phyloP scores from a whole-genome alignment of 2,113 vertebrate species.

The Calypte anna region DNA sequence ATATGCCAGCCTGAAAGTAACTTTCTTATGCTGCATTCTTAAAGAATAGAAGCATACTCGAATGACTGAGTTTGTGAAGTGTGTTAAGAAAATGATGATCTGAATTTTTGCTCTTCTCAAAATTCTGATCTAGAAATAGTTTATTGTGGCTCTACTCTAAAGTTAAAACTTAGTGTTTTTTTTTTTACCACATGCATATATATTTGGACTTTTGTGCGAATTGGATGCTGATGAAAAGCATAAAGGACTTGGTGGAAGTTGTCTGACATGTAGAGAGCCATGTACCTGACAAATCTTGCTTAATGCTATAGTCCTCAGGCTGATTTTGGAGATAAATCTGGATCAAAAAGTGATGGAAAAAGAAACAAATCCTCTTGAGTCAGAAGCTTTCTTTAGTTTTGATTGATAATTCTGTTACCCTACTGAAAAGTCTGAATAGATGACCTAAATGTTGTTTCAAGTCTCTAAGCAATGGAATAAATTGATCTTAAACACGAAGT shows the following conservation, averaged over 20 bases:
- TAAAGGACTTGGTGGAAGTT: neutral
- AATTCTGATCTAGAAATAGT: neutral
- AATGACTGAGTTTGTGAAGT: neutral
- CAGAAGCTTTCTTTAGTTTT: neutral
- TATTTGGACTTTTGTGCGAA: neutral
- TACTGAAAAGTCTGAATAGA: neutral
- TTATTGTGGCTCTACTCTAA: neutral
- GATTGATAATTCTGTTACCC: neutral
- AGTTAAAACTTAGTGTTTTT: neutral
- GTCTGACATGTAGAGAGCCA: neutral
- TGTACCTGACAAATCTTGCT: neutral
- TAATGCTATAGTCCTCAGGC: neutral
- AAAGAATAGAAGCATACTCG: neutral
- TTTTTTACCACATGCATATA: rapidly evolving
- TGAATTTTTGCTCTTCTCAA: neutral
- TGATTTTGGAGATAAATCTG: neutral
- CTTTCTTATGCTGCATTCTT: neutral
- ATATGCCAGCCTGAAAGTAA: neutral
- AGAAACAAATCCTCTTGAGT: neutral
- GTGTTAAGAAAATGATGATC: neutral
- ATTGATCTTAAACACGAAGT: neutral
- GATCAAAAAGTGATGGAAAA: neutral
- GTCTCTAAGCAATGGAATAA: neutral
- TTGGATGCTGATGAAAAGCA: neutral
- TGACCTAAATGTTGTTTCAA: neutral